A percentile compares a stretch with the other conserved stretches of the same genome.
phyloP scores from a whole-genome alignment of 2,113 vertebrate genomes.

The Heptranchias perlo region DNA sequence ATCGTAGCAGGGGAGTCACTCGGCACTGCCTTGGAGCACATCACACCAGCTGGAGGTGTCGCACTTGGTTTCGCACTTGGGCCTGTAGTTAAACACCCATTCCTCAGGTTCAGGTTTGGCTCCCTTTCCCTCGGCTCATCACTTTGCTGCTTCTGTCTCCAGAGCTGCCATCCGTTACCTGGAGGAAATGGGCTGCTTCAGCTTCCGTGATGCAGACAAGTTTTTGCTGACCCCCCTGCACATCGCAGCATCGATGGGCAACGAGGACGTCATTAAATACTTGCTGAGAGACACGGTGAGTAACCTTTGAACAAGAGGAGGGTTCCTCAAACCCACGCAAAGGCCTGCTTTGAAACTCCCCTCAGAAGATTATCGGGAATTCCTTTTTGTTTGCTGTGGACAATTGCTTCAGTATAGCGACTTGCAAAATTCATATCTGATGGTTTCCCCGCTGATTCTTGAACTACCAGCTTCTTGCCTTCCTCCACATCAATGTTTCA shows the following conservation, averaged over 20 bases:
- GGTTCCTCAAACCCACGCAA: not conserved
- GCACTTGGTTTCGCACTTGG: no score
- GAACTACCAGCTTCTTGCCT: no score
- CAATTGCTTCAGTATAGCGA: no score
- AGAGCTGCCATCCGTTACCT: conserved; percentile 63
- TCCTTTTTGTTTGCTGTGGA: not conserved
- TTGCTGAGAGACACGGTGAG: conserved; percentile 59
- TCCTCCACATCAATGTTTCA: no score
- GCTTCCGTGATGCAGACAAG: conserved; percentile 62
- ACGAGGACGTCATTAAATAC: conserved; percentile 60
- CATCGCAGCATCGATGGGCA: conserved; percentile 62
- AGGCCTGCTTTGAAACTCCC: not conserved
- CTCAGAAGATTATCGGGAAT: not conserved
- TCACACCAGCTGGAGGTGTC: no score
- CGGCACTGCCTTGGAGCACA: no score
- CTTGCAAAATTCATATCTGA: not conserved
- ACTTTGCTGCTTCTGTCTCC: conserved; percentile 28
- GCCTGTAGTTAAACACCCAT: not conserved
- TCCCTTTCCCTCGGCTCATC: conserved; percentile 24
- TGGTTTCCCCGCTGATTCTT: not conserved
- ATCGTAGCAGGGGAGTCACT: no score
- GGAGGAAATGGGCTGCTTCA: conserved; percentile 63
- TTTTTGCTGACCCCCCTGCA: conserved; percentile 61
- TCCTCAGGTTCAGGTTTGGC: not conserved
- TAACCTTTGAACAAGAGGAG: not conserved